phyloP scores from a whole-genome alignment of 2,888 invertebrate species.

The Clunio marinus region DNA sequence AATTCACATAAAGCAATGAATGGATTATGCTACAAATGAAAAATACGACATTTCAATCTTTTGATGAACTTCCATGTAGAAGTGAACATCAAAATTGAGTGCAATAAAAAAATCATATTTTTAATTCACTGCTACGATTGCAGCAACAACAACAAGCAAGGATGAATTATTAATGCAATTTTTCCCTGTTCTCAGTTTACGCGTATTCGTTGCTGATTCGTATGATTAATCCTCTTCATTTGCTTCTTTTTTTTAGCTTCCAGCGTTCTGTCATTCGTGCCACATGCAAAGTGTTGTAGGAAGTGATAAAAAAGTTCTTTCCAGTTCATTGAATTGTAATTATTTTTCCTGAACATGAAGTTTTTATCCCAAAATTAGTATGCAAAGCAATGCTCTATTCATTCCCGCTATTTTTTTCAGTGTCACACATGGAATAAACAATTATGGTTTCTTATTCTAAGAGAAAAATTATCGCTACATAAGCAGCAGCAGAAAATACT shows the following conservation, averaged over 20 bases:
- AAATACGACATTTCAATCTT: neutral
- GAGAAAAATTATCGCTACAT: too few species aligned
- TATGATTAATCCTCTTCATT: neutral
- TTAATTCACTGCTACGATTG: constrained; percentile 22
- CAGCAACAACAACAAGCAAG: neutral
- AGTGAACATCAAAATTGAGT: too few species aligned
- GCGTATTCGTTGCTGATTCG: constrained; percentile 14
- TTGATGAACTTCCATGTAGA: neutral
- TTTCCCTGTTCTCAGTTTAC: neutral
- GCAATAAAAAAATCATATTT: constrained; percentile 2
- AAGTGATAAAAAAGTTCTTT: neutral
- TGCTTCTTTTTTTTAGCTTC: neutral
- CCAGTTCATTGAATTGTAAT: constrained; percentile 34
- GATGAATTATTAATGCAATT: constrained; percentile 34
- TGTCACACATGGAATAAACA: neutral
- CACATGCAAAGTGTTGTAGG: neutral
- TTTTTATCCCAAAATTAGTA: neutral
- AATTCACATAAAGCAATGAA: neutral
- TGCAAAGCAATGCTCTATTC: neutral
- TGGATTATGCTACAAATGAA: neutral
- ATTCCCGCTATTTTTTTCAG: neutral
- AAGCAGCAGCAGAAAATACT: too few species aligned
- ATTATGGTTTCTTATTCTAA: too few species aligned
- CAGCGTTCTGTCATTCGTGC: neutral
- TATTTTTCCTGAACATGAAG: constrained; percentile 2